Evolutionary conservation across 2,113 vertebrate genomes (phyloP).

Genomic region (Mustela nigripes): DNA sequence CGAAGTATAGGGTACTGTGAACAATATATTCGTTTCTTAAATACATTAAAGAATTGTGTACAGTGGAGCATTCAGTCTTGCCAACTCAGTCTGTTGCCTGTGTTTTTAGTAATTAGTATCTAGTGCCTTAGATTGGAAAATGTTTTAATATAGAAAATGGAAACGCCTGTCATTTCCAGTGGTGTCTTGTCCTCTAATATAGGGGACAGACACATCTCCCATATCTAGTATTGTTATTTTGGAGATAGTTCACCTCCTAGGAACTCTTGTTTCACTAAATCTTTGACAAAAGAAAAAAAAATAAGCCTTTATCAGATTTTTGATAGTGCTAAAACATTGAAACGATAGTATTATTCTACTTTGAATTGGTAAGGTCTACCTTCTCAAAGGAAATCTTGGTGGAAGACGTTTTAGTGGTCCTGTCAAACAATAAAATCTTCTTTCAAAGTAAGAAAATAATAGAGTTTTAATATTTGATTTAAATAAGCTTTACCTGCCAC

Average conservation of each 20-base stretch:
- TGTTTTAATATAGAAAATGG: conserved; percentile 40
- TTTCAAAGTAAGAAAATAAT: conserved; percentile 46
- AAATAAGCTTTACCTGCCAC: conserved; percentile 21
- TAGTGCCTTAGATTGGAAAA: conserved; percentile 5
- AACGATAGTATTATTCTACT: conserved; percentile 20
- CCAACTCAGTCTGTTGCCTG: background rate
- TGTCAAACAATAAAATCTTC: conserved; percentile 1
- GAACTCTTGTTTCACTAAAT: background rate
- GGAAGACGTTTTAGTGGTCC: background rate
- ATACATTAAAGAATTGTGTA: background rate
- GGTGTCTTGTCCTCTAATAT: background rate
- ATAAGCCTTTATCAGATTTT: conserved; percentile 38
- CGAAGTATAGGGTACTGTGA: background rate
- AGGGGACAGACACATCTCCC: background rate
- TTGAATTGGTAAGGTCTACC: background rate
- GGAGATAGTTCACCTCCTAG: background rate
- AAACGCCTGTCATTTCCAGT: background rate
- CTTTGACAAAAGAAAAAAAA: background rate
- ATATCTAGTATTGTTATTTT: conserved; percentile 12
- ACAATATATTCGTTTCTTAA: background rate
- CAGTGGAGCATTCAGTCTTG: background rate
- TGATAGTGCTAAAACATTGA: conserved; percentile 6
- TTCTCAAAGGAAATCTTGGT: conserved; percentile 46
- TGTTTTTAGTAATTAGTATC: conserved; percentile 27
- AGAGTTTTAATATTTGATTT: conserved; percentile 30